phyloP scores from a whole-genome alignment of 2,797 vertebrate species.

The Neosilurus mollespiculum region DNA sequence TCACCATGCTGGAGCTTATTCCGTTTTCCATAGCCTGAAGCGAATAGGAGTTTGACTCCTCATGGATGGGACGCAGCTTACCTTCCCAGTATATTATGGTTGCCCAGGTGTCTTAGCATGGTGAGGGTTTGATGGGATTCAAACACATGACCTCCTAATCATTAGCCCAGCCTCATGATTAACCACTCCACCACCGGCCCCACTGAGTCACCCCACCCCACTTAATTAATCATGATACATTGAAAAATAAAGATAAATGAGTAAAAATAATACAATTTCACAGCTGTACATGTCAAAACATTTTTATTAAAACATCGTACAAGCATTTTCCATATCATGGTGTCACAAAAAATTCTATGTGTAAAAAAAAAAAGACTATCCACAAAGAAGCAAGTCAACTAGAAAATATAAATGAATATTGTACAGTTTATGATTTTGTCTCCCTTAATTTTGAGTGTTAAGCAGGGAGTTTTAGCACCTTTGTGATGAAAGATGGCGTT shows the following conservation, averaged over 20 bases:
- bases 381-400: conserved; percentile 19
- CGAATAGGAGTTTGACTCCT: too few relatives aligned
- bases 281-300: background rate
- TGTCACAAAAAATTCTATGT: conserved; percentile 45
- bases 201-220: too few relatives aligned
- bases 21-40: too few relatives aligned
- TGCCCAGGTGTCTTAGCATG: too few relatives aligned
- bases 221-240: background rate
- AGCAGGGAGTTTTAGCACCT: conserved; percentile 36
- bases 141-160: too few relatives aligned
- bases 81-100: too few relatives aligned
- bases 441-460: conserved; percentile 2
- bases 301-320: conserved; percentile 31
- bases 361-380: conserved; percentile 23
- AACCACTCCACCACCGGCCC: too few relatives aligned
- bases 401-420: conserved; percentile 15
- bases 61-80: too few relatives aligned
- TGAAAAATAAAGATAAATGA: background rate
- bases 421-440: conserved; percentile 18
- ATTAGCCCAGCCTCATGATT: too few relatives aligned
- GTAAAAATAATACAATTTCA: background rate
- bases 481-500: conserved; percentile 27
- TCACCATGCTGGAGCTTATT: too few relatives aligned
- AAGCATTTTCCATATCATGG: conserved; percentile 31
- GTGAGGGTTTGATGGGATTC: too few relatives aligned